Evolutionary conservation across 1,140 invertebrate species (phyloP), one percentile per base, ranked within the genome.

Genomic region (Diorhabda elongata): DNA sequence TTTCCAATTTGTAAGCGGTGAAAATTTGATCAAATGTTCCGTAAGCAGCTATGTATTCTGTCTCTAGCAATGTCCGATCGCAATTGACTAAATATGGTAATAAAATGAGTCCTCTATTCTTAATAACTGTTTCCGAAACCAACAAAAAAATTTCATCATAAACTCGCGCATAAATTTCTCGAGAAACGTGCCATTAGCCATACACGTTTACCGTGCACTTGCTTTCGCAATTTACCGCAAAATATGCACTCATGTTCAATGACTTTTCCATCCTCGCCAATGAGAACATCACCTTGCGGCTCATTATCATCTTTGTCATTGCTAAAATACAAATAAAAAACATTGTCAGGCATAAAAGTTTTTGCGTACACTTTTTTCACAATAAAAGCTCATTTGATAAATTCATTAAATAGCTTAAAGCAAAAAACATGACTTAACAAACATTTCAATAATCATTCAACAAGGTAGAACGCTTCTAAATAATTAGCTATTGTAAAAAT

Each of bases 301-400:
- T 57, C 56, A 57, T 57, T 57, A 57, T 57, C 56, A 57, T 9
- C 56, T 57, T 57, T 11, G 11, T 57, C 56, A 57, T 11, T 4
- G 56, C 56, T 57, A 57, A 57, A 57, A 57, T 57, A 57, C 11
- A 57, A 57, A 57, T 57, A 57, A 57, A 57, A 57, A 57, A 57
- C 7, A 57, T 57, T 9, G 56, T 9, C 26, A 26, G 26, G 1
- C 26, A 26, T 26, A 4, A 9, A 57, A 26, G 26, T 26, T 26
- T 26, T 26, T 26, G 0, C 26, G 26, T 26, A 26, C 26, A 26
- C 26, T 26, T 1, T 26, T 26, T 26, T 26, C 26, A 26, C 26
- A 26, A 26, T 26, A 26, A 26, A 26, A 26, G 1, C 26, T 26
- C 1, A 26, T 26, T 26, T 26, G 26, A 26, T 26, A 26, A 26